These are phyloP conservation scores for Berghia stephanieae DNA, from an alignment of 1,140 invertebrate species.

Conservation along the genomic window DNA sequence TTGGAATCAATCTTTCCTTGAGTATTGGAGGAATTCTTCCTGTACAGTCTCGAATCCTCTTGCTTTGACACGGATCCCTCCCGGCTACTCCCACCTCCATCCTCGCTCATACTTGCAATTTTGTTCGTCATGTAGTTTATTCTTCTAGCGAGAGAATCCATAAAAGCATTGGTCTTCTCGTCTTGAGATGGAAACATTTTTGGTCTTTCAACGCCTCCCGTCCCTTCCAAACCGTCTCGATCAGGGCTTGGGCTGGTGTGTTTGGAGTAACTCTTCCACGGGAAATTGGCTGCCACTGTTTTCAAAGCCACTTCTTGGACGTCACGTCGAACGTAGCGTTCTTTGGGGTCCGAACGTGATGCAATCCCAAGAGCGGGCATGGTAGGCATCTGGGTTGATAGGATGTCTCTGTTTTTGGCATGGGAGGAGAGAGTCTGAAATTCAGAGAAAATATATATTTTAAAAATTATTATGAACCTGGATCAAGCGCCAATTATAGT, in stretches of 20 bases:
- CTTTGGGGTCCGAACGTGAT: conserved; percentile 26
- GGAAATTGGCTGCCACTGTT: conserved; percentile 13
- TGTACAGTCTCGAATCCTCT: no score
- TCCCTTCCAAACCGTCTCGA: conserved; percentile 17
- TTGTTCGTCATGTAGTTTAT: conserved; percentile 33
- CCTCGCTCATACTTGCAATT: conserved; percentile 21
- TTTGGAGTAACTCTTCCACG: conserved; percentile 34
- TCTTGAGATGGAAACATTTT: conserved; percentile 32
- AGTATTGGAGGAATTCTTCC: no score
- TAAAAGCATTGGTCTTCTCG: conserved; percentile 32
- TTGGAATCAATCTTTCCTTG: no score
- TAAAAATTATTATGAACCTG: no score
- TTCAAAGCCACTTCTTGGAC: conserved; percentile 29
- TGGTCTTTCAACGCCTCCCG: conserved; percentile 4
- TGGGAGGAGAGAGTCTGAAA: conserved; percentile 25
- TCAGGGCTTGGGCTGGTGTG: conserved; percentile 25
- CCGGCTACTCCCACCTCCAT: neutral
- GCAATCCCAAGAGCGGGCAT: conserved; percentile 28
- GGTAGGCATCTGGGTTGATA: conserved; percentile 22
- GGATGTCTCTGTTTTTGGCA: conserved; percentile 31
- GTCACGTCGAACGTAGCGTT: conserved; percentile 3
- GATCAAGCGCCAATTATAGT: no score
- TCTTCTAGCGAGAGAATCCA: conserved; percentile 27
- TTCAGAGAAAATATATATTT: no score
- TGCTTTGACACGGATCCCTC: no score